Percentiles rank a stretch among this genome's conserved stretches.
Conservation (phyloP, 2,888 invertebrate genomes). For the Nowickia ferox region DNA sequence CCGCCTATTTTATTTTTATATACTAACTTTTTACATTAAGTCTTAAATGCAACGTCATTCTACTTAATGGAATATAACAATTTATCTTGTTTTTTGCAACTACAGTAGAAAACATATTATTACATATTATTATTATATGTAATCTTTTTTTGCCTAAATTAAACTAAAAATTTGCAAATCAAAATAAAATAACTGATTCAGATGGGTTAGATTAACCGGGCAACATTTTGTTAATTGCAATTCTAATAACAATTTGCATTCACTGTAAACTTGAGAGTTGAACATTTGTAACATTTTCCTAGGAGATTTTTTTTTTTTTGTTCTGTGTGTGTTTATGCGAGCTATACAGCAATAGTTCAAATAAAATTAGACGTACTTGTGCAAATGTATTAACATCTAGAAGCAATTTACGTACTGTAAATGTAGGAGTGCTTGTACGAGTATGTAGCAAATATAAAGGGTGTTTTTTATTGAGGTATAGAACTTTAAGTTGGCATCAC, state of each 20-base stretch:
- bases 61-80: no score
- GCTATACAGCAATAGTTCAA: conserved; percentile 25
- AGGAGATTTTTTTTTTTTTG: not conserved
- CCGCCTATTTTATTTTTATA: no score
- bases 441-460: not conserved
- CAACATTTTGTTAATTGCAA: no score
- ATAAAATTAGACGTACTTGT: conserved; percentile 27
- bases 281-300: not conserved
- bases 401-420: conserved; percentile 9
- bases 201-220: no score
- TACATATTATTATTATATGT: no score
- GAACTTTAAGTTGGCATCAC: no score
- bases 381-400: conserved; percentile 2
- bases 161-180: not conserved
- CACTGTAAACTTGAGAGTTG: not conserved
- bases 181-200: not conserved
- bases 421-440: not conserved
- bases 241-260: no score
- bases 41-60: no score
- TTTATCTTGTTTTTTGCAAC: no score
- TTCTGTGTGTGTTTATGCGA: conserved; percentile 27
- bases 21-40: no score
- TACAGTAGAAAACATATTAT: no score
- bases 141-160: not conserved
- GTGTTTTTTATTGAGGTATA: no score